Evolutionary conservation across 2,888 invertebrate genomes (phyloP).

Genomic region (Petrolisthes cinctipes): DNA sequence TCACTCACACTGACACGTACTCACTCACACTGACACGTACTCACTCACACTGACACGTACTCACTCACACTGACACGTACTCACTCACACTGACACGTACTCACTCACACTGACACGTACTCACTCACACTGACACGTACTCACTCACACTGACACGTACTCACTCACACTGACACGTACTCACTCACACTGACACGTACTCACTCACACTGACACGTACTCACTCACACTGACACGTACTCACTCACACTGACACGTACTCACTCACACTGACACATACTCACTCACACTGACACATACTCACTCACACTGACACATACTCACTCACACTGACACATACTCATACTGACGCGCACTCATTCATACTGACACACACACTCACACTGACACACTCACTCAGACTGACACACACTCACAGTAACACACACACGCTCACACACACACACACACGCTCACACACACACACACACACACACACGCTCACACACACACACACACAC

Average conservation of each 20-base stretch:
- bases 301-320: no score
- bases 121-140: not conserved
- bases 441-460: not conserved
- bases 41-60: no score
- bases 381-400: not conserved
- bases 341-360: no score
- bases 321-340: not conserved
- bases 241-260: not conserved
- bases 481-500: not conserved
- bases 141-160: slow-evolving; percentile 4
- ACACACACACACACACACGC: not conserved
- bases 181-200: not conserved
- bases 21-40: no score
- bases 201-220: not conserved
- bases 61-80: not conserved
- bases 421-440: slow-evolving; percentile 1
- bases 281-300: slow-evolving; percentile 5
- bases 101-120: not conserved
- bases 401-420: not conserved
- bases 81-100: not conserved
- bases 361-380: not conserved
- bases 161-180: no score
- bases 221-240: not conserved
- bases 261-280: not conserved
- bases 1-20: no score